A percentile compares a stretch with the other conserved stretches of the same genome.
phyloP scores from a whole-genome alignment of 2,888 invertebrate species.

The Agrochola lychnidis region DNA sequence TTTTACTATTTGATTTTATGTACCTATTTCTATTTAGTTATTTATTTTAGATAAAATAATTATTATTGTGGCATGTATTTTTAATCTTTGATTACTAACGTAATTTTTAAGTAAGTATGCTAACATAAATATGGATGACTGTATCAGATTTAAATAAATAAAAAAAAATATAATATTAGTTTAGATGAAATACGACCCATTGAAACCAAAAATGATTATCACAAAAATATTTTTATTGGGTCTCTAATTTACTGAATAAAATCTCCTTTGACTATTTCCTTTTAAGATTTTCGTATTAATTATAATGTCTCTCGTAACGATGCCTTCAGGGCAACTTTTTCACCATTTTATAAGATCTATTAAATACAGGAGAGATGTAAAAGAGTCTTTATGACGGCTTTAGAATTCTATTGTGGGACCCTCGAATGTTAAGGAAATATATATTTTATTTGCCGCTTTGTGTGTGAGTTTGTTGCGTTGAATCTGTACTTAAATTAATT shows the following conservation, averaged over 20 bases:
- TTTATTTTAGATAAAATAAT: no score
- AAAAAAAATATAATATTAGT: no score
- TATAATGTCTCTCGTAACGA: not conserved
- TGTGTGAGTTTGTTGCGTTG: no score
- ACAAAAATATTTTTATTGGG: not conserved
- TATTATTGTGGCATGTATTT: no score
- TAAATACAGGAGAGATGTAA: not conserved
- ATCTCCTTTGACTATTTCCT: not conserved
- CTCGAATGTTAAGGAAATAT: not conserved
- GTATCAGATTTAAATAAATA: no score
- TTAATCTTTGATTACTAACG: no score
- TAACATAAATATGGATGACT: no score
- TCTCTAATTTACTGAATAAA: constrained; percentile 1
- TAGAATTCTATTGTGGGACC: constrained; percentile 11
- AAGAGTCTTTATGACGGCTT: not conserved
- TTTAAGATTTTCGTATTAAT: constrained; percentile 9
- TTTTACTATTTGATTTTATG: no score
- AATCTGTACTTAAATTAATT: not conserved
- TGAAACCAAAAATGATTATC: not conserved
- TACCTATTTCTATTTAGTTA: no score
- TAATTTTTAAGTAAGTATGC: no score
- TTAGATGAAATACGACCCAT: not conserved
- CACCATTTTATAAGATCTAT: constrained; percentile 1
- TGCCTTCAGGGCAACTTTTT: not conserved
- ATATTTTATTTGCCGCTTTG: not conserved